Percentiles rank a stretch among this genome's conserved stretches.
Evolutionary conservation across 1,140 invertebrate species (phyloP).

Genomic region (Habropoda laboriosa): DNA sequence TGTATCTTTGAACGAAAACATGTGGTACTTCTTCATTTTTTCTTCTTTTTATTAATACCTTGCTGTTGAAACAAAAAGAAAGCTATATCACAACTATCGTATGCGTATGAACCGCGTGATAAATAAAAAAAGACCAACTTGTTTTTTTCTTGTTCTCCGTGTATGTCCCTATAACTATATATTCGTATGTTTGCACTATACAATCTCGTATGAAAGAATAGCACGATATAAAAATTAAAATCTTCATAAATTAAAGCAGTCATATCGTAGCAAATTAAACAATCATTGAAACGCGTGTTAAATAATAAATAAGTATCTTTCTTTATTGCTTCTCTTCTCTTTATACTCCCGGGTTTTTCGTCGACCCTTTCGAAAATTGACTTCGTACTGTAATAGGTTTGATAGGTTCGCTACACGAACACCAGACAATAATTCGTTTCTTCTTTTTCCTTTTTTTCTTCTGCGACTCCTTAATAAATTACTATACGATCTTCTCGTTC

Average conservation of each 20-base stretch:
- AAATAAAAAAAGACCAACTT: background rate
- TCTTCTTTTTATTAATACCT: background rate
- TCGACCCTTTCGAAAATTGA: background rate
- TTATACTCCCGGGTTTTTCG: background rate
- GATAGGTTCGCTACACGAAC: no score
- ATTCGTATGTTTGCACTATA: background rate
- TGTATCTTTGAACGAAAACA: conserved; percentile 11
- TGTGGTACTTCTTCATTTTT: background rate
- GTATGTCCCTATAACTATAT: background rate
- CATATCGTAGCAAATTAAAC: background rate
- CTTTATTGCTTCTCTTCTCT: background rate
- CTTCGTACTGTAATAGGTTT: no score
- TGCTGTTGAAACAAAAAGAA: conserved; percentile 4
- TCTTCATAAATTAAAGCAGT: conserved; percentile 7
- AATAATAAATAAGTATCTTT: conserved; percentile 21
- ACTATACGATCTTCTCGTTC: conserved; percentile 34
- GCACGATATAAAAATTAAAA: conserved; percentile 10
- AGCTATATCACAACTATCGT: conserved; percentile 16
- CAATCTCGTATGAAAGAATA: conserved; percentile 3
- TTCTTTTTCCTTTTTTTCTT: no score
- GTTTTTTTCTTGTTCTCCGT: no score
- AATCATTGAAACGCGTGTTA: background rate
- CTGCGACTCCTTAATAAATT: background rate
- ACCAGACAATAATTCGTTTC: background rate
- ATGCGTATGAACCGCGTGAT: background rate